A percentile compares a stretch with the other conserved stretches of the same genome.
phyloP scores from a whole-genome alignment of 2,888 invertebrate species.

The Platycheirus rosarum region DNA sequence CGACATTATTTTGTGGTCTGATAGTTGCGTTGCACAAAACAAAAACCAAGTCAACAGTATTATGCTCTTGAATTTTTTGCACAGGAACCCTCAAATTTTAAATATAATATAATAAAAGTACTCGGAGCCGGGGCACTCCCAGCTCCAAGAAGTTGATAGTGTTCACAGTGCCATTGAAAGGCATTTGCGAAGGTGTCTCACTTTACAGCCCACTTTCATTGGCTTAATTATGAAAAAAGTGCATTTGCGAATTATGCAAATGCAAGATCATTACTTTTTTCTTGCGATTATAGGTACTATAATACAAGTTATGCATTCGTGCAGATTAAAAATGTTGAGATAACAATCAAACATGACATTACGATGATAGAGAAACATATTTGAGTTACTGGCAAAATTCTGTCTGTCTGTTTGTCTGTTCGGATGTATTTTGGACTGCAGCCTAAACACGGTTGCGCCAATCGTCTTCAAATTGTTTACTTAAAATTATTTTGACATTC shows the following conservation, averaged over 20 bases:
- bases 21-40: conserved; percentile 37
- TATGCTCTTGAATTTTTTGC: conserved; percentile 35
- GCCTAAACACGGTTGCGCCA: no score
- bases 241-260: conserved; percentile 39
- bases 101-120: conserved; percentile 39
- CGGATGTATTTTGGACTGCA: no score
- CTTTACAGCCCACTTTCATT: conserved; percentile 31
- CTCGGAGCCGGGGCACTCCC: conserved; percentile 37
- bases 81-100: conserved; percentile 31
- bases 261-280: conserved; percentile 32
- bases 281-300: no score
- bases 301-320: no score
- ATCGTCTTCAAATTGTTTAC: no score
- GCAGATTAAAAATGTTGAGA: no score
- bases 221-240: conserved; percentile 32
- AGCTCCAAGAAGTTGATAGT: conserved; percentile 38
- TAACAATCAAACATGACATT: no score
- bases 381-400: no score
- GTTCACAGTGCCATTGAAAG: conserved; percentile 41
- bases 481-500: no score
- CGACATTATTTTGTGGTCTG: conserved; percentile 37
- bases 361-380: no score
- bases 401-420: no score
- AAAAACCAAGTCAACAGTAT: no score
- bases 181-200: conserved; percentile 32